phyloP scores from a whole-genome alignment of 2,888 invertebrate species.

The Heteromurus nitidus region DNA sequence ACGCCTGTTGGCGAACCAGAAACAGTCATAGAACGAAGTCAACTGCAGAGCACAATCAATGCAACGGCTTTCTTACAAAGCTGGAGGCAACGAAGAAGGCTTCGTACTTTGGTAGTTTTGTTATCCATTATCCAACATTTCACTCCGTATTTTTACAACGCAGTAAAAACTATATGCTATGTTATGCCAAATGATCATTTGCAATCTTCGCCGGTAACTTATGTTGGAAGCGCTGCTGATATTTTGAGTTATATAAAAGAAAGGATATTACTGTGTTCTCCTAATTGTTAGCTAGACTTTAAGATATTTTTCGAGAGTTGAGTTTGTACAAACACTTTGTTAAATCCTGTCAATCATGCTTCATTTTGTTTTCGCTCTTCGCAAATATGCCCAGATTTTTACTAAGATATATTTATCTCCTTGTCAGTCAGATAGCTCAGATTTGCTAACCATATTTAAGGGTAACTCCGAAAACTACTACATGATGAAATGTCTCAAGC shows the following conservation, averaged over 20 bases:
- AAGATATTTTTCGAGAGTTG: slow-evolving; percentile 52
- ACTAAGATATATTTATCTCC: slow-evolving; percentile 49
- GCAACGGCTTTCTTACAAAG: slow-evolving; percentile 32
- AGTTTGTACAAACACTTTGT: slow-evolving; percentile 57
- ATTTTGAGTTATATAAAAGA: slow-evolving; percentile 6
- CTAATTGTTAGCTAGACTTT: slow-evolving; percentile 13
- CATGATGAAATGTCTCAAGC: slow-evolving; percentile 11
- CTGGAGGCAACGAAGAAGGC: too few species aligned
- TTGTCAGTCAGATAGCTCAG: slow-evolving; percentile 26
- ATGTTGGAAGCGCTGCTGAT: slow-evolving; percentile 10
- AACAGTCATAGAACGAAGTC: background rate
- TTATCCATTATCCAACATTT: too few species aligned
- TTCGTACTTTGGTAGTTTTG: too few species aligned
- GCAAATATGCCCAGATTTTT: slow-evolving; percentile 23
- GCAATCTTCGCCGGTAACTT: background rate
- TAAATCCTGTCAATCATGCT: slow-evolving; percentile 26
- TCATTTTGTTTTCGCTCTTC: slow-evolving; percentile 12
- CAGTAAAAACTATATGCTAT: too few species aligned
- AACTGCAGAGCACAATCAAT: slow-evolving; percentile 51
- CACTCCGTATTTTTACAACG: too few species aligned
- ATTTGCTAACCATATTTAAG: slow-evolving; percentile 3
- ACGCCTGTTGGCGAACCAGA: too few species aligned
- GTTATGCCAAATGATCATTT: background rate
- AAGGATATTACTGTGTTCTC: slow-evolving; percentile 62
- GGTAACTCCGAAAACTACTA: too few species aligned